Evolutionary conservation across 1,140 invertebrate species (phyloP).

Genomic region (Lerema accius): DNA sequence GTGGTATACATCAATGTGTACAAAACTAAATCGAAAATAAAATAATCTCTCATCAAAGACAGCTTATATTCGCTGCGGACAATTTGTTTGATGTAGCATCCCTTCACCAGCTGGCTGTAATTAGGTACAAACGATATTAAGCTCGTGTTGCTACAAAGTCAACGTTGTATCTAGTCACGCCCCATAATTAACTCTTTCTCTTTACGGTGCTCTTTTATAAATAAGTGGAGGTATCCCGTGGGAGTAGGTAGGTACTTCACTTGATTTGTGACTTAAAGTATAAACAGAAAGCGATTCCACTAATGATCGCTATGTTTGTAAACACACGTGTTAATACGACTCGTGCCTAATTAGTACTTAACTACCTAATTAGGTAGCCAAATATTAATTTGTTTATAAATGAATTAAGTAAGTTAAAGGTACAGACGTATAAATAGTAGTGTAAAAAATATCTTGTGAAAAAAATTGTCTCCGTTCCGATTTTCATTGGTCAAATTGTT

Average conservation of each 20-base stretch:
- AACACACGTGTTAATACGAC: not conserved
- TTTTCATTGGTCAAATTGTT: no score
- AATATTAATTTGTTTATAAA: no score
- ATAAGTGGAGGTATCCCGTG: constrained; percentile 29
- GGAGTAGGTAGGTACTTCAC: constrained; percentile 29
- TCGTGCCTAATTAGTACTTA: no score
- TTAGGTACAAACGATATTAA: constrained; percentile 25
- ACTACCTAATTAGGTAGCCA: no score
- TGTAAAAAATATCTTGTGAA: no score
- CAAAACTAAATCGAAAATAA: not conserved
- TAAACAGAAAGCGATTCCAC: constrained; percentile 4
- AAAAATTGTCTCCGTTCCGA: no score
- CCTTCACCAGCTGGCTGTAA: constrained; percentile 15
- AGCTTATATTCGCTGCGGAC: constrained; percentile 7
- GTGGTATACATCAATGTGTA: no score
- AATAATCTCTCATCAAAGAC: constrained; percentile 2
- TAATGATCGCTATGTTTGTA: not conserved
- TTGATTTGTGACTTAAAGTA: constrained; percentile 6
- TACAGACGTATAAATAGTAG: no score
- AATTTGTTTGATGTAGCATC: constrained; percentile 17
- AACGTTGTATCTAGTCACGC: constrained; percentile 38
- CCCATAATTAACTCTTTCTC: constrained; percentile 39
- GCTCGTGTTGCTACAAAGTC: constrained; percentile 14
- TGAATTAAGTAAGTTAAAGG: no score
- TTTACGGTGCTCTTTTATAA: constrained; percentile 17